Conservation (phyloP, 2,888 invertebrate genomes). For the Spicauda simplicius region DNA sequence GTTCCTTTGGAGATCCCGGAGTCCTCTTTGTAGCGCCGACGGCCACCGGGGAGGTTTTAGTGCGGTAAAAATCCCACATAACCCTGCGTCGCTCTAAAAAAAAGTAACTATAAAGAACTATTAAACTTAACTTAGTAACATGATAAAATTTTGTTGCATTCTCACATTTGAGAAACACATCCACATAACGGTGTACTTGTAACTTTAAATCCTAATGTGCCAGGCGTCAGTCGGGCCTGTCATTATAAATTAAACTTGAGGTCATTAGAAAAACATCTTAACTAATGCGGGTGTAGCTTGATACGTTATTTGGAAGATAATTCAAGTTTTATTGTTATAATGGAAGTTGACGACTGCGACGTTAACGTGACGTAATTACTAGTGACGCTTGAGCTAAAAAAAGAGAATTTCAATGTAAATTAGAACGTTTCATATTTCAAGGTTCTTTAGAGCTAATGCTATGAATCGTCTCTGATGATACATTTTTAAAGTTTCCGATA, state of each 20-base stretch:
- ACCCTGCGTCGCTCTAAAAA: too few species aligned
- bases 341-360: background rate
- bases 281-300: slow-evolving; percentile 25
- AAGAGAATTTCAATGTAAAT: background rate
- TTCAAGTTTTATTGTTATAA: slow-evolving; percentile 23
- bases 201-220: slow-evolving; percentile 2
- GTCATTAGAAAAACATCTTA: slow-evolving; percentile 13
- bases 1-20: too few species aligned
- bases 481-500: too few species aligned
- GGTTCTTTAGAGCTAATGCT: background rate
- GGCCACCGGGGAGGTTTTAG: too few species aligned
- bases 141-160: too few species aligned
- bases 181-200: background rate
- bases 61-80: too few species aligned
- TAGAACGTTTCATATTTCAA: background rate
- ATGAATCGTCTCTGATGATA: too few species aligned
- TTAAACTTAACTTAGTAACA: too few species aligned
- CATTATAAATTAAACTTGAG: slow-evolving; percentile 22
- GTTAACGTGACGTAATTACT: slow-evolving; percentile 12
- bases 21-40: too few species aligned
- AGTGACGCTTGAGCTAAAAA: background rate
- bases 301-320: slow-evolving; percentile 20
- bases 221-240: slow-evolving; percentile 2
- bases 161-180: too few species aligned
- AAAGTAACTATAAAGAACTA: too few species aligned